Evolutionary conservation across 2,113 vertebrate species (phyloP).

Genomic region (Eptatretus burgeri): DNA sequence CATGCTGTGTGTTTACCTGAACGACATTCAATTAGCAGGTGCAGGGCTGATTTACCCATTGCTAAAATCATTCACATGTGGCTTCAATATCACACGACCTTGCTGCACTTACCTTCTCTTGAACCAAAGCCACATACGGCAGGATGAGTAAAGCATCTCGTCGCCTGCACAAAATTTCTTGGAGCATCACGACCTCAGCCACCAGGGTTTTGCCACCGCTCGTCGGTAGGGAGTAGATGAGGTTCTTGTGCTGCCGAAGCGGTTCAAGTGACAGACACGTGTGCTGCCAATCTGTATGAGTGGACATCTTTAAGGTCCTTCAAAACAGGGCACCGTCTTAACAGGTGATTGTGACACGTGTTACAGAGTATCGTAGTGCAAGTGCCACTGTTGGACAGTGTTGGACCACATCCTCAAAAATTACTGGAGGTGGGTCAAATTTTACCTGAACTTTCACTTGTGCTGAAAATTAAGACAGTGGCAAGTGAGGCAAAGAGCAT

Average conservation of each 20-base stretch:
- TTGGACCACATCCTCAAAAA: constrained; percentile 7
- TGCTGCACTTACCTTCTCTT: constrained; percentile 46
- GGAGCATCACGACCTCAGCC: constrained; percentile 65
- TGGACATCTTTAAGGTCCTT: too few relatives aligned
- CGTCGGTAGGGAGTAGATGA: constrained; percentile 80
- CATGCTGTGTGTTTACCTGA: too few relatives aligned
- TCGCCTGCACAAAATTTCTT: constrained; percentile 52
- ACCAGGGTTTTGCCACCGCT: constrained; percentile 86
- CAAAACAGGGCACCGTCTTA: too few relatives aligned
- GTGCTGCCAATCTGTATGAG: constrained; percentile 52
- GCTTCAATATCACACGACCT: too few relatives aligned
- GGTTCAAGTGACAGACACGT: constrained; percentile 49
- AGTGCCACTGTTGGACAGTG: constrained; percentile 6
- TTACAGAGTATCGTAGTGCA: too few relatives aligned
- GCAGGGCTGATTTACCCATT: too few relatives aligned
- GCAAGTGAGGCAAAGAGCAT: too few relatives aligned
- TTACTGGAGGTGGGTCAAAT: background rate
- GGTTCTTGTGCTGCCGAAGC: constrained; percentile 43
- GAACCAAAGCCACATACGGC: constrained; percentile 70
- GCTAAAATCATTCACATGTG: too few relatives aligned
- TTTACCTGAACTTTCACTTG: too few relatives aligned
- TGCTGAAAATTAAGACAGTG: too few relatives aligned
- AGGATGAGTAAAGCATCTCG: constrained; percentile 60
- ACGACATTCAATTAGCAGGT: too few relatives aligned
- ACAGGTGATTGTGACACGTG: too few relatives aligned